Evolutionary conservation across 2,888 invertebrate genomes (phyloP), one percentile per base, ranked within the genome.

Genomic region (Platynereis dumerilii): DNA sequence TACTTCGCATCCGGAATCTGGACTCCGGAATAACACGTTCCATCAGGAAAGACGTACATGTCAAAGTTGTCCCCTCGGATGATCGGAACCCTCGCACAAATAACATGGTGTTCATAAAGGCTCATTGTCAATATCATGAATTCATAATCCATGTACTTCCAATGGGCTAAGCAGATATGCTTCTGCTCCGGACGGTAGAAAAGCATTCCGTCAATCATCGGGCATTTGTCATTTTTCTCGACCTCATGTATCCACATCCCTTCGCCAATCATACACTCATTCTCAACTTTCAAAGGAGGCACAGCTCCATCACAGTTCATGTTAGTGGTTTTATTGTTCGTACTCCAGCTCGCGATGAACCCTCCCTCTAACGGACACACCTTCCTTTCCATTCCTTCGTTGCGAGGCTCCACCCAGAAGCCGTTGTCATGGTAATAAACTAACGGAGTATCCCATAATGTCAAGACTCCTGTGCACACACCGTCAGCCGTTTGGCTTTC

Each of bases 191-290:
- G 27, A 5, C 39, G 61, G 26, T 39, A 61, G 22, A 42, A 53
- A 22, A 39, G n/a, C 7, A 22, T n/a, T 20, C n/a, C n/a, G 3
- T 20, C 48, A 5, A 22, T n/a, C 2, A 54, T 17, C 5, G 61
- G 61, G 39, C 61, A 61, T 3, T n/a, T 39, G 10, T 28, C 22
- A 24, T 39, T 54, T 3, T 52, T 39, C 2, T 39, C 54, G 17
- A 54, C 15, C n/a, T 48, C 20, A 48, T 48, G 48, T 5, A 61
- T 24, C 2, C 54, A 48, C 55, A 61, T 20, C 2, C 61, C 61
- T 17, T 61, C 61, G 17, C 61, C 61, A n/a, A 27, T 29, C 39
- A 52, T 54, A 24, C 61, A 61, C 10, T 54, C 55, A 26, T 61
- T 61, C 26, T 61, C 61, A 5, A 54, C 20, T 54, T 54, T 61